Conservation (phyloP, 1,140 invertebrate genomes). For the Neotoxoptera formosana region DNA sequence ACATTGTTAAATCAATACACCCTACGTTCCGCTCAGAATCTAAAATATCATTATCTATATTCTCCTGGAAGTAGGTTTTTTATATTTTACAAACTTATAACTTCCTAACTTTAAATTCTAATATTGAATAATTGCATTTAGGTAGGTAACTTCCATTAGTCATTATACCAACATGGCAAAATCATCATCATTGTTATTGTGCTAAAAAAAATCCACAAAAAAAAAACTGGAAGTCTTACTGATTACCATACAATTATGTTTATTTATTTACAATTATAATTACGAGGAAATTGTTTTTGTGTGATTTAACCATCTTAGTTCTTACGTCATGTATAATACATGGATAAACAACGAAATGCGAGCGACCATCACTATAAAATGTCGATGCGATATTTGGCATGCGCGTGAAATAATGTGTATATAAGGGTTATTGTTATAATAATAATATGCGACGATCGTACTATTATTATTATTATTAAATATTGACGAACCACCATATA, state of each 20-base stretch:
- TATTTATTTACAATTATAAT: too few species aligned
- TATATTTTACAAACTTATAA: too few species aligned
- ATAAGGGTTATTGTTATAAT: background rate
- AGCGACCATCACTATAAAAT: background rate
- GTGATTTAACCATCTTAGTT: background rate
- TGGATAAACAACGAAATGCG: background rate
- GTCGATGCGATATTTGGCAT: background rate
- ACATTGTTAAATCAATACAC: too few species aligned
- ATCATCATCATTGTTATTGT: background rate
- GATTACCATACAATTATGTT: background rate
- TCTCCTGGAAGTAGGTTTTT: too few species aligned
- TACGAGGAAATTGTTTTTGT: background rate
- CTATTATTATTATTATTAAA: constrained; percentile 18
- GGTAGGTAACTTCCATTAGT: too few species aligned
- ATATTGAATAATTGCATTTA: background rate
- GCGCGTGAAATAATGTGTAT: background rate
- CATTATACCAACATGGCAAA: background rate
- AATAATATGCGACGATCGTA: background rate
- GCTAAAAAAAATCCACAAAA: background rate
- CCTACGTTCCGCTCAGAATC: too few species aligned
- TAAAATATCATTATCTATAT: too few species aligned
- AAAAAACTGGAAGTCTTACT: background rate
- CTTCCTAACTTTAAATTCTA: too few species aligned
- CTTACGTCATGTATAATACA: background rate
- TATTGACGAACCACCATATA: background rate